phyloP scores from a whole-genome alignment of 2,113 vertebrate species.

The Calyptommatus sinebrachiatus region DNA sequence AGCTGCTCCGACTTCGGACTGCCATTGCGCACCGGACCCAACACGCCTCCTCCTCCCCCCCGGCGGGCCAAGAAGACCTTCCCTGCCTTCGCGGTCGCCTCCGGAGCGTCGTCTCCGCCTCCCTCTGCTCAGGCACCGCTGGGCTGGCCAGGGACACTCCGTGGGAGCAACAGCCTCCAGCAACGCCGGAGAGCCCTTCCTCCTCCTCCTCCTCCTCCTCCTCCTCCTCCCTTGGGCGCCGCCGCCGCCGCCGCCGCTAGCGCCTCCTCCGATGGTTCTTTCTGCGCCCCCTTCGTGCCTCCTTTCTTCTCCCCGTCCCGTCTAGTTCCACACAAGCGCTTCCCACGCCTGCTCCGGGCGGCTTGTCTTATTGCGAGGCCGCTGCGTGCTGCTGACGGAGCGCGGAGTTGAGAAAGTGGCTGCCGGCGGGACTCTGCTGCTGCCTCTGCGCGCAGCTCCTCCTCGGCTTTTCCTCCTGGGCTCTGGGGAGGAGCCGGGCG shows the following conservation, averaged over 20 bases:
- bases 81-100: no score
- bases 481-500: constrained; percentile 6
- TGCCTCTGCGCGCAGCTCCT: background rate
- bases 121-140: no score
- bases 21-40: constrained; percentile 54
- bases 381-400: background rate
- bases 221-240: background rate
- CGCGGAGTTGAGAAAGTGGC: constrained; percentile 60
- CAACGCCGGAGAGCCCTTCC: background rate
- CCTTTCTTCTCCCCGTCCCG: no score
- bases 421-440: background rate
- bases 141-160: background rate
- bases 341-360: background rate
- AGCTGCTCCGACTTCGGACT: constrained; percentile 24
- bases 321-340: background rate
- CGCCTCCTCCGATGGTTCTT: background rate
- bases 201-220: background rate
- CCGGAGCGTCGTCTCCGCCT: no score
- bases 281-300: background rate
- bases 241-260: background rate
- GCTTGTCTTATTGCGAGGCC: constrained; percentile 20
- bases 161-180: background rate
- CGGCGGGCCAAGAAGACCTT: no score
- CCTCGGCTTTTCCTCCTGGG: no score
- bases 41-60: no score